Evolutionary conservation across 2,113 vertebrate species (phyloP).

Genomic region (Laticauda colubrina): DNA sequence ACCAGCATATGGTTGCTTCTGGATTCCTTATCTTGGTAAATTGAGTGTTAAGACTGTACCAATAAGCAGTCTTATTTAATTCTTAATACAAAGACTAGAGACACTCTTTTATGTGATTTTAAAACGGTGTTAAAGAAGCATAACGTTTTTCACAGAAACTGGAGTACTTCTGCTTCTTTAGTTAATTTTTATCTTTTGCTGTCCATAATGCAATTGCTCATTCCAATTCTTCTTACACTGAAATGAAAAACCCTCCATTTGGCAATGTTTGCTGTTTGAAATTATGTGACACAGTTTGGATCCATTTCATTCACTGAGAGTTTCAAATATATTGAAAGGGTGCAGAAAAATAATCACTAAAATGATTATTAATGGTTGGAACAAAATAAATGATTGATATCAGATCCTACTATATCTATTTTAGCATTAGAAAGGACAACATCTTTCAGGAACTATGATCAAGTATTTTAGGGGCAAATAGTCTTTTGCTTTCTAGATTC

Average conservation of each 20-base stretch:
- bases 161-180: neutral
- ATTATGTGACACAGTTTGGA: neutral
- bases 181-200: neutral
- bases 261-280: neutral
- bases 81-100: neutral
- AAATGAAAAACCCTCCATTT: neutral
- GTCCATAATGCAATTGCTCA: neutral
- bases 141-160: neutral
- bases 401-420: neutral
- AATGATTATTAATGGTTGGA: neutral
- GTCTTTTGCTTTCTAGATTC: neutral
- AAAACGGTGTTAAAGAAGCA: neutral
- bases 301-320: neutral
- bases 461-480: neutral
- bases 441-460: neutral
- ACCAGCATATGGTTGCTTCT: neutral
- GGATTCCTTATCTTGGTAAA: neutral
- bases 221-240: neutral
- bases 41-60: neutral
- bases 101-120: neutral
- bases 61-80: neutral
- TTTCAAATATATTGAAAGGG: neutral
- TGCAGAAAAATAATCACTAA: neutral
- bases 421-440: neutral
- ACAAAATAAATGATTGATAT: neutral